These are phyloP conservation scores for Colletes gigas DNA, from an alignment of 1,140 invertebrate genomes.

Conservation along the genomic window DNA sequence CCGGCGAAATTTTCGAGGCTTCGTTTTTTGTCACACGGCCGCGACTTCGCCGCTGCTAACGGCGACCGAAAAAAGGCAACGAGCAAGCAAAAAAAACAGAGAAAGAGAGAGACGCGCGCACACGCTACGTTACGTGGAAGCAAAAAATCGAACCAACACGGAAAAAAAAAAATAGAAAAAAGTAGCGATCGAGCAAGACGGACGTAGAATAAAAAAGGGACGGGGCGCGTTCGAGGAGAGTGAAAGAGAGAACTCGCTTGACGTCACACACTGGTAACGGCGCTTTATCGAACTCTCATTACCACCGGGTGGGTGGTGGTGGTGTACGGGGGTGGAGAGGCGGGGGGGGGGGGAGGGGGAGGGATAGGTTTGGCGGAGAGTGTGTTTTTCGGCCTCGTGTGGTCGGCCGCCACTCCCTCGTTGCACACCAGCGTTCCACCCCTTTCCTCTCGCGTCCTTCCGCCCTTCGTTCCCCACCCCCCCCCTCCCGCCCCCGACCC, in stretches of 20 bases:
- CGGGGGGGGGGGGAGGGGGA: constrained; percentile 34
- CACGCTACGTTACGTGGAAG: neutral
- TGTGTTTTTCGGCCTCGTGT: constrained; percentile 80
- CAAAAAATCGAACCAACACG: constrained; percentile 1
- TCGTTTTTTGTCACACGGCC: constrained; percentile 62
- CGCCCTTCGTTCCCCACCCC: constrained; percentile 47
- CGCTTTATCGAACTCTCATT: constrained; percentile 82
- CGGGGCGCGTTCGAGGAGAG: constrained; percentile 7
- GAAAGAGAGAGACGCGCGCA: neutral
- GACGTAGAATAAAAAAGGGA: neutral
- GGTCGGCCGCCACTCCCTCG: constrained; percentile 77
- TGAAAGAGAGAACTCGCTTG: constrained; percentile 65
- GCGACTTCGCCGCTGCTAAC: constrained; percentile 58
- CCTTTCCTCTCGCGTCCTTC: constrained; percentile 42
- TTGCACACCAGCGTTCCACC: constrained; percentile 67
- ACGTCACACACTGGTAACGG: constrained; percentile 79
- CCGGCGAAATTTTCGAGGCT: constrained; percentile 46
- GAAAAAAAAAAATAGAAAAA: neutral
- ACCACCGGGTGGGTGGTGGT: constrained; percentile 65
- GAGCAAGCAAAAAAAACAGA: constrained; percentile 35
- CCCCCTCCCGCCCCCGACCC: constrained; percentile 26
- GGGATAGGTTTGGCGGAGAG: constrained; percentile 71
- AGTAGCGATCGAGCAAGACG: constrained; percentile 6
- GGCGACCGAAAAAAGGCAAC: constrained; percentile 57
- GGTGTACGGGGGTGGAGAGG: constrained; percentile 33